Evolutionary conservation across 2,797 vertebrate species (phyloP).

Genomic region (Carcharodon carcharias): DNA sequence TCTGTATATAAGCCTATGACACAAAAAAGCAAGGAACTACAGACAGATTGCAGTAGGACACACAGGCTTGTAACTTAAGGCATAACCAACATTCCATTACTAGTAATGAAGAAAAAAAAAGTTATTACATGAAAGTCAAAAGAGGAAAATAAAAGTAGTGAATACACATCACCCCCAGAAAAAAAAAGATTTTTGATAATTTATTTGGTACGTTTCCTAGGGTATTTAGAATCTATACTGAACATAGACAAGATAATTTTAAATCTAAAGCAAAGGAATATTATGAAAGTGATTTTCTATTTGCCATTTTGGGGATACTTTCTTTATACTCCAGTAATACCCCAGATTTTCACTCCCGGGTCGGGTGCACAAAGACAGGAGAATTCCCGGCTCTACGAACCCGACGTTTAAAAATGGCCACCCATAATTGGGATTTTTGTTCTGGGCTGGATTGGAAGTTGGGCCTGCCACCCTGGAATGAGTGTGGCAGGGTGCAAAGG

Average conservation of each 20-base stretch:
- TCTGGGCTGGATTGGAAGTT: not conserved
- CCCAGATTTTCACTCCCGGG: too few species aligned
- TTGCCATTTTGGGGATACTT: not conserved
- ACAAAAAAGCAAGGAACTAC: not conserved
- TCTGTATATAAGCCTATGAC: not conserved
- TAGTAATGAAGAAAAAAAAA: not conserved
- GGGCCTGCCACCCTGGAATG: too few species aligned
- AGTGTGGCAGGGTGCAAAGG: too few species aligned
- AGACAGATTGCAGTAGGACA: not conserved
- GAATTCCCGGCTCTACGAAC: too few species aligned
- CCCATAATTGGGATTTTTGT: not conserved
- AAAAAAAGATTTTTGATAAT: not conserved
- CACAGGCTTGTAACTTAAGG: not conserved
- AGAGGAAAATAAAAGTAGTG: not conserved
- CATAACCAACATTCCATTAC: not conserved
- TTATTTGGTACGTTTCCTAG: not conserved
- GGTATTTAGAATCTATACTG: not conserved
- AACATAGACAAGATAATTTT: not conserved
- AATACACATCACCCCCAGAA: not conserved
- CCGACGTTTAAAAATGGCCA: too few species aligned
- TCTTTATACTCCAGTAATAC: not conserved
- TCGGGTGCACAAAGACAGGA: too few species aligned
- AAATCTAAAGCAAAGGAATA: not conserved
- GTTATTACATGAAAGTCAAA: not conserved
- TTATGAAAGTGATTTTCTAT: not conserved